Evolutionary conservation across 2,888 invertebrate genomes (phyloP).

Genomic region (Siphlonurus alternatus): DNA sequence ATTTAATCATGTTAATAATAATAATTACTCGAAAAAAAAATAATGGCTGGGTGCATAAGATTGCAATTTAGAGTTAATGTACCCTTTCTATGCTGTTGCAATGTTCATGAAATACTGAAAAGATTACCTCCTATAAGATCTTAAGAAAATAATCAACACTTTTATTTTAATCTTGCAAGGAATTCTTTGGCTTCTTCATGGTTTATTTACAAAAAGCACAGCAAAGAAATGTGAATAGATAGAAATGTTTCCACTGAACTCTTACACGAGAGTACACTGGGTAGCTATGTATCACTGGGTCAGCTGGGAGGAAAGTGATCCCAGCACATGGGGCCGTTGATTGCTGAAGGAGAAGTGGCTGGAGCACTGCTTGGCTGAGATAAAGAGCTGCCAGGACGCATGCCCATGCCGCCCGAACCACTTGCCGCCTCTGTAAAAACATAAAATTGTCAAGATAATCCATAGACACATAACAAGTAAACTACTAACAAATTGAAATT

Average conservation of each 20-base stretch:
- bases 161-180: background rate
- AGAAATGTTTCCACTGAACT: background rate
- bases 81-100: background rate
- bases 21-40: too few species aligned
- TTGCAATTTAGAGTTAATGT: background rate
- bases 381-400: slow-evolving; percentile 15
- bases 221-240: background rate
- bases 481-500: background rate
- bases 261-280: background rate
- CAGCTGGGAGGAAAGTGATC: slow-evolving; percentile 15
- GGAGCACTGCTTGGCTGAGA: slow-evolving; percentile 12
- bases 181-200: background rate
- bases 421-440: slow-evolving; percentile 7
- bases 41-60: background rate
- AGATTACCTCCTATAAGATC: background rate
- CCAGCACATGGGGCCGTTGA: slow-evolving; percentile 19
- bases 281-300: slow-evolving; percentile 6
- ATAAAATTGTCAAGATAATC: background rate
- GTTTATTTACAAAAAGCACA: background rate
- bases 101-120: background rate
- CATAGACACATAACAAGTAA: background rate
- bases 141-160: background rate
- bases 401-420: slow-evolving; percentile 10
- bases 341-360: background rate
- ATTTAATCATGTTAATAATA: too few species aligned